Evolutionary conservation across 2,797 vertebrate genomes (phyloP), one percentile per base, ranked within the genome.

Genomic region (Gobio occitaniae): DNA sequence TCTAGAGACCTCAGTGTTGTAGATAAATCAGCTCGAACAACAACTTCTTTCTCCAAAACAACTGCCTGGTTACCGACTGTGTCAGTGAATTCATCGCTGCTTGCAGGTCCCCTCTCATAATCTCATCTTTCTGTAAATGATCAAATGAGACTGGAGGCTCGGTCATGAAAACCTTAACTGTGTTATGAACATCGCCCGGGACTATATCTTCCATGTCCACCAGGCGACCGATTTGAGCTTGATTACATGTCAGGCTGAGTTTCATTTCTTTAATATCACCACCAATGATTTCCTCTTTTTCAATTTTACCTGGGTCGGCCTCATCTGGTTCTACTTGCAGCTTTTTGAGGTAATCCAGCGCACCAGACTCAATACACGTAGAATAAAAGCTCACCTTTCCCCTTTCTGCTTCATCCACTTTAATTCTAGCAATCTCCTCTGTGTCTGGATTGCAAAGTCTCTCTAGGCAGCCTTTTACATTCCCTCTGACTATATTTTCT

Each of bases 381-480:
- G 97, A 97, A 89, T 96, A 98, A 94, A 99, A 97, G 83, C 93
- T 94, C 86, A 99, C 97, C 80, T 98, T 97, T 88, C 97, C 97
- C 54, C 94, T 97, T 91, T 98, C 97, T 6, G 89, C 91, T n/a
- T 96, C 96, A 82, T 96, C 94, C 38, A 98, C 92, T 91, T 93
- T 95, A 89, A 96, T 95, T 90, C 87, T 96, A 80, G 92, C 82
- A 29, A 89, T 75, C 87, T 93, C 88, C 88, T 95, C 94, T 65
- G 90, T 93, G 83, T 94, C 94, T 89, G 90, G 50, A 77, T 90
- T 95, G 65, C 94, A 95, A 19, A 97, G 91, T 88, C 88, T 95
- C 86, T 96, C 92, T 87, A 98, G 95, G 65, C 96, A 93, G n/a
- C 87, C 93, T 91, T 94, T 96, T 80, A 99, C 93, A 87, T 99